Conservation (phyloP, 2,888 invertebrate species). For the Limnephilus auricula region DNA sequence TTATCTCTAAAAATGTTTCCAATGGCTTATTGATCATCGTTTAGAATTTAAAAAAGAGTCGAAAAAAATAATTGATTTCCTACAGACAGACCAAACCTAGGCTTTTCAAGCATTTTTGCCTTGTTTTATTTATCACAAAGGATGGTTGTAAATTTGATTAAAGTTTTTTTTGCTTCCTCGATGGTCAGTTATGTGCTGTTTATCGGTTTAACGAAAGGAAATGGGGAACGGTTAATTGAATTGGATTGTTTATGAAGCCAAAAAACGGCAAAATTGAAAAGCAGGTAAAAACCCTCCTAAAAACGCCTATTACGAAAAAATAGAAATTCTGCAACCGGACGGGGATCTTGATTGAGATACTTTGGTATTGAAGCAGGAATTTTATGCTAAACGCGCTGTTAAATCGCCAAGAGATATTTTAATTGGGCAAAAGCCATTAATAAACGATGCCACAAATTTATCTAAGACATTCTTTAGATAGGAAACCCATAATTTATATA, state of each 20-base stretch:
- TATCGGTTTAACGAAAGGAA: constrained; percentile 13
- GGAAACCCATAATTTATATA: neutral
- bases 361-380: neutral
- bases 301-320: constrained; percentile 34
- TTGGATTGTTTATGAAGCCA: constrained; percentile 40
- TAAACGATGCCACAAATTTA: constrained; percentile 3
- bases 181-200: constrained; percentile 23
- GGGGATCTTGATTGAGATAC: neutral
- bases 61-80: neutral
- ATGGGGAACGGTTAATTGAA: constrained; percentile 39
- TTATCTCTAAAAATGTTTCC: neutral
- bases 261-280: constrained; percentile 33
- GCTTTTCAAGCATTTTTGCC: neutral
- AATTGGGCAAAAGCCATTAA: neutral
- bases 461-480: neutral
- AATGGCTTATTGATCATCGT: neutral
- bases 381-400: constrained; percentile 23
- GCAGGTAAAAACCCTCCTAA: constrained; percentile 15
- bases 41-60: neutral
- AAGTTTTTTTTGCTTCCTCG: constrained; percentile 15
- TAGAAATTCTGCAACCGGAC: neutral
- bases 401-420: constrained; percentile 10
- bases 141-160: constrained; percentile 36
- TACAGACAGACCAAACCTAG: neutral
- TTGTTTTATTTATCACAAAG: neutral